Percentiles rank a stretch among this genome's conserved stretches.
Conservation (phyloP, 1,140 invertebrate species). For the Antheraea pernyi region DNA sequence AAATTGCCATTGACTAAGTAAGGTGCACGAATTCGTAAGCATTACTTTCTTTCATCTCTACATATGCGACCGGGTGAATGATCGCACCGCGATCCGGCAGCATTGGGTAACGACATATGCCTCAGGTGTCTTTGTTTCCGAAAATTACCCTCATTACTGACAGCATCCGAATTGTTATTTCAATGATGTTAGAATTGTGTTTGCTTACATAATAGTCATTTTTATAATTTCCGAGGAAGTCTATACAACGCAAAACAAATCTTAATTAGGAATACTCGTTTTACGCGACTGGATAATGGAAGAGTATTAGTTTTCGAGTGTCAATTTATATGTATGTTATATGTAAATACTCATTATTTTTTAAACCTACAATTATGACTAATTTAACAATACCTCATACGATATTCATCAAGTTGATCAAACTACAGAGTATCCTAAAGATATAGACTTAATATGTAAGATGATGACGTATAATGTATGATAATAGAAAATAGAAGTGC, state of each 20-base stretch:
- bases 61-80: conserved; percentile 34
- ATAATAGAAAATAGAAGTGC: no score
- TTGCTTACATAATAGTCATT: neutral
- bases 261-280: neutral
- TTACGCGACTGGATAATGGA: no score
- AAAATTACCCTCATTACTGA: neutral
- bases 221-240: neutral
- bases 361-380: no score
- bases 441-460: no score
- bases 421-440: no score
- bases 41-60: conserved; percentile 70
- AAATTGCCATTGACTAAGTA: conserved; percentile 68
- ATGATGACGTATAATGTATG: no score
- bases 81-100: conserved; percentile 7
- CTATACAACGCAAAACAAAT: neutral
- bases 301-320: no score
- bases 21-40: conserved; percentile 65
- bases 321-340: no score
- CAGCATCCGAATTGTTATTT: neutral
- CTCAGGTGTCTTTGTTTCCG: neutral
- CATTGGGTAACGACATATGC: neutral
- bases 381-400: no score
- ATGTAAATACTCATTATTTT: no score
- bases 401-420: no score
- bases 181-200: neutral